A percentile compares a stretch with the other conserved stretches of the same genome.
These are phyloP conservation scores for Tinea trinotella DNA, from an alignment of 2,888 invertebrate genomes.

Conservation along the genomic window DNA sequence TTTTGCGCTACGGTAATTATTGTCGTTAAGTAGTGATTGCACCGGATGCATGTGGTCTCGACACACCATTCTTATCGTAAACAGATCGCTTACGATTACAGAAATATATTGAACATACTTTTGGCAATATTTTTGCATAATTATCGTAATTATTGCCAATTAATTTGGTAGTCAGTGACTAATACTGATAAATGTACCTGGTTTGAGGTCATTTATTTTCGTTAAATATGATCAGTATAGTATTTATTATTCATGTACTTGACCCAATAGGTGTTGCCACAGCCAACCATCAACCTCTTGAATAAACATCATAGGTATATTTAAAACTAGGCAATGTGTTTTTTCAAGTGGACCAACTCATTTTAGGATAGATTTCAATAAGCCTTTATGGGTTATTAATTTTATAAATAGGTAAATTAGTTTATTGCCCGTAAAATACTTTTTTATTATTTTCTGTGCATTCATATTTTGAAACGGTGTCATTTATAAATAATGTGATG, in stretches of 20 bases:
- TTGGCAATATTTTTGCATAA: constrained; percentile 12
- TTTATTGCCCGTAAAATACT: constrained; percentile 4
- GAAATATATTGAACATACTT: constrained; percentile 3
- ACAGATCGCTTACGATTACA: constrained; percentile 5
- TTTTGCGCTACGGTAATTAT: constrained; percentile 1
- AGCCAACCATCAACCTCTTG: constrained; percentile 1
- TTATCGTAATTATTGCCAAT: constrained; percentile 14
- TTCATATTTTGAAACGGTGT: background rate
- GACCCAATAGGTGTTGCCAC: background rate
- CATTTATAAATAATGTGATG: constrained; percentile 2
- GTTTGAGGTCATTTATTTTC: background rate
- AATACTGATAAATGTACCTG: constrained; percentile 7
- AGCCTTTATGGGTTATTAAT: constrained; percentile 16
- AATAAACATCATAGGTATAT: constrained; percentile 2
- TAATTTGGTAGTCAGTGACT: background rate
- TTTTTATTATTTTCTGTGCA: too few species aligned
- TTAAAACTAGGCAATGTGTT: constrained; percentile 25
- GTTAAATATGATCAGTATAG: background rate
- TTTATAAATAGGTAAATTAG: constrained; percentile 8
- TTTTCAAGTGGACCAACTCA: constrained; percentile 29
- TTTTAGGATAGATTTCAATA: constrained; percentile 3
- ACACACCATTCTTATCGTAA: constrained; percentile 16
- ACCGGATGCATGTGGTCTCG: constrained; percentile 28
- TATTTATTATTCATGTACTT: constrained; percentile 2
- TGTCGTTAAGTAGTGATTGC: constrained; percentile 9